Evolutionary conservation across 1,140 invertebrate species (phyloP), one percentile per base, ranked within the genome.

Genomic region (Calephelis virginiensis): DNA sequence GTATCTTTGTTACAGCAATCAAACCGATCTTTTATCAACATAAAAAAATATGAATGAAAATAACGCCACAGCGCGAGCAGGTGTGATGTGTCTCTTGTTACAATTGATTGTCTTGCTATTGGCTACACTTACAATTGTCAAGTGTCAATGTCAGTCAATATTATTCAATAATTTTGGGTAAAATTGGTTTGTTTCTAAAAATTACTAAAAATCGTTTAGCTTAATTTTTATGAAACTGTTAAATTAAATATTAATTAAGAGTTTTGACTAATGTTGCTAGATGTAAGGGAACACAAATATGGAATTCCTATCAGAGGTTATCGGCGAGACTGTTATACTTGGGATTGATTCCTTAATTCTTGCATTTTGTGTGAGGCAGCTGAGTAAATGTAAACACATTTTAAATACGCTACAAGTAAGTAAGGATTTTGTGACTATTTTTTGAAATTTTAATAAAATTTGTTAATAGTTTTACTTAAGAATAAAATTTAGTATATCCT

Each of bases 341-440:
- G 94, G 94, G 48, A 90, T 96, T 60, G 95, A 96, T 80, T 92
- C 94, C 9, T 75, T 96, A 46, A 94, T 96, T 71, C 92, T 96
- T 61, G 94, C 93, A 6, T 89, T 95, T 43, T 96, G 95, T 77
- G 86, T 95, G 8, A 94, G 93, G 76, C 93, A 95, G 83, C 95
- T 96, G 86, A 93, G 93, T 75, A 93, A 93, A 82, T 95, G 93
- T 83, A 94, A 94, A 87, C 93, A 93, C 82, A 93, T 94, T 2
- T 89, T 95, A 48, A 89, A 91, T 62, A 90, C 93, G 69, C 90
- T 96, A 49, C 94, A 95, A 92, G 94, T 95, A 86, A 63, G 61
- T 67, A 65, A 60, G 46, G 17, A 4, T 48, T 49, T 17, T 12
- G 37, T 11, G 11, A 38, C 5, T 48, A 5, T 8, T 43, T 40